A percentile compares a stretch with the other conserved stretches of the same genome.
These are phyloP conservation scores for Melanotus villosus DNA, from an alignment of 2,888 invertebrate species.

Conservation along the genomic window DNA sequence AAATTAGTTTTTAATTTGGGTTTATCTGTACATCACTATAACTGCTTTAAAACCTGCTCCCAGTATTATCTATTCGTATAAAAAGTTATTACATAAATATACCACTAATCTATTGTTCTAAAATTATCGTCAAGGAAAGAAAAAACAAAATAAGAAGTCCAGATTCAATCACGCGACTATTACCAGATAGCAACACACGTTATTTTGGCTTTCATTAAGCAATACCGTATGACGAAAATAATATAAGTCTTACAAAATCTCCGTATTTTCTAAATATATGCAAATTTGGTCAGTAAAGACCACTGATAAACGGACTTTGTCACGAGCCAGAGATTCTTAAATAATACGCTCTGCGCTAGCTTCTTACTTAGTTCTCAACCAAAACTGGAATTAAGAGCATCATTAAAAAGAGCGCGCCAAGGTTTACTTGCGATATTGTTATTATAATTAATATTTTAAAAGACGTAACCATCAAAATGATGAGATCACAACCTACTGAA, in stretches of 20 bases:
- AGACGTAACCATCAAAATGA: slow-evolving; percentile 9
- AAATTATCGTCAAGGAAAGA: not conserved
- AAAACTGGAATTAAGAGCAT: not conserved
- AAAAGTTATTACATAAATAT: too few relatives aligned
- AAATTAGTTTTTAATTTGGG: too few relatives aligned
- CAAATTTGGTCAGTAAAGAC: not conserved
- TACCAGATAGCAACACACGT: not conserved
- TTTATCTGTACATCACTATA: too few relatives aligned
- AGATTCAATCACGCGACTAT: not conserved
- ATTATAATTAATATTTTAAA: too few relatives aligned
- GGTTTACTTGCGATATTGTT: too few relatives aligned
- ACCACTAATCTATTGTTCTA: not conserved
- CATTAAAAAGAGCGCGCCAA: not conserved
- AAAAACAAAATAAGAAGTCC: not conserved
- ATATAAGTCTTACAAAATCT: not conserved
- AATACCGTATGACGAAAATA: slow-evolving; percentile 14
- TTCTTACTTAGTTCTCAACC: not conserved
- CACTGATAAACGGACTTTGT: slow-evolving; percentile 16
- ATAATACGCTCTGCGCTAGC: not conserved
- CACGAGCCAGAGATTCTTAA: slow-evolving; percentile 9
- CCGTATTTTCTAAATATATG: slow-evolving; percentile 4
- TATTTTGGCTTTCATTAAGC: not conserved
- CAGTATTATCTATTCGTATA: too few relatives aligned
- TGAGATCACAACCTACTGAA: slow-evolving; percentile 24
- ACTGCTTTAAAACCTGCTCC: too few relatives aligned